Evolutionary conservation across 2,797 vertebrate genomes (phyloP), one percentile per base, ranked within the genome.

Genomic region (Hozukius guyotensis): DNA sequence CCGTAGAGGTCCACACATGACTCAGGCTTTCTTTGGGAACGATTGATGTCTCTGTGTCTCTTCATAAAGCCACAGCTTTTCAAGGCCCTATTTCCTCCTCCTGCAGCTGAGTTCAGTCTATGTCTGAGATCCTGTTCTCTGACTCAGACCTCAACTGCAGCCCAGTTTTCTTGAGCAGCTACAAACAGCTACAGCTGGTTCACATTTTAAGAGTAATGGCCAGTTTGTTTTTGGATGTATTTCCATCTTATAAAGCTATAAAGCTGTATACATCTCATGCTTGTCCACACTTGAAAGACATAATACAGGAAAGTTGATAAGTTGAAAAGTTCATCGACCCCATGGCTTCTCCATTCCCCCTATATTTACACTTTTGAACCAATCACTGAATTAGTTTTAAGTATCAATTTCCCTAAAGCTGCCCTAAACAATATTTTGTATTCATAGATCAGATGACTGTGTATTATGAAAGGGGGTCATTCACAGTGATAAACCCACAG

Each of bases 41-140:
- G 20, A 65, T 25, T 61, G 57, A 72, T 72, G 34, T 32, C 8
- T 20, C 16, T 8, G 18, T 53, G 31, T 78, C 60, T 55, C 31
- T 60, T 75, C 20, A 36, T 42, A 63, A 71, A 82, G 69, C 70
- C 20, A 16, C 13, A n/a, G 27, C 11, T 75, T 77, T 75, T 29
- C 38, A 55, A 34, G 10, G 14, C 10, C 8, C 8, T 5, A 5
- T 20, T 64, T 53, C 46, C 20, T 53, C 38, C 20, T 38, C n/a
- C 12, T 52, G 31, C 6, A 27, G 13, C 62, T 16, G 32, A 42
- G 38, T 22, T 12, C 13, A 9, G n/a, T 56, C 5, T 16, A n/a
- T 5, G 18, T 75, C 61, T 49, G 64, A 56, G 22, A 62, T 65
- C 68, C 55, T 65, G 24, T 22, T 20, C 72, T 68, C 68, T 31